phyloP scores from a whole-genome alignment of 1,140 invertebrate genomes.

The Gerris buenoi region DNA sequence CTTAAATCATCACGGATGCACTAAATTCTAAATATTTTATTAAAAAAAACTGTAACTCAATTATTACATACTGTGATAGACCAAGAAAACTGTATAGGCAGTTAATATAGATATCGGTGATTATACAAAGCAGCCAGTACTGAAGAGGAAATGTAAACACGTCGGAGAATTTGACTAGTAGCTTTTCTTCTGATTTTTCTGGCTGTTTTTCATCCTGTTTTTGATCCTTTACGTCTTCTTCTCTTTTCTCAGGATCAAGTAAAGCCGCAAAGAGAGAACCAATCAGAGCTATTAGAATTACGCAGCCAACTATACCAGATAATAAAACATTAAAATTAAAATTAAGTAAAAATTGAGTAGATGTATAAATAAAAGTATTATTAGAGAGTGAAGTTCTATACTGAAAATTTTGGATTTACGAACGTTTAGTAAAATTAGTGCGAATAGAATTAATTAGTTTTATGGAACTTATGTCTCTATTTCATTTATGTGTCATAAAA shows the following conservation, averaged over 20 bases:
- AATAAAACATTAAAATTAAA: too few species aligned
- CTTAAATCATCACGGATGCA: too few species aligned
- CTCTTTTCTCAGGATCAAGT: not conserved
- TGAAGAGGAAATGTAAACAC: not conserved
- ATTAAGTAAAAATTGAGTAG: too few species aligned
- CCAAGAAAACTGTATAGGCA: not conserved
- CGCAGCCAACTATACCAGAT: not conserved
- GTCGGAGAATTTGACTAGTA: not conserved
- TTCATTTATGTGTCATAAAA: too few species aligned
- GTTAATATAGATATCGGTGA: not conserved
- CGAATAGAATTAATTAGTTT: too few species aligned
- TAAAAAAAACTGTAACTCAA: too few species aligned
- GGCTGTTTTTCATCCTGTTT: not conserved
- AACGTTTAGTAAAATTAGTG: too few species aligned
- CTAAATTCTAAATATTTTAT: too few species aligned
- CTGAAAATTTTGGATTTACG: too few species aligned
- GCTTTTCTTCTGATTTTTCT: not conserved
- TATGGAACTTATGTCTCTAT: too few species aligned
- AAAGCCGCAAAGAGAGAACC: not conserved
- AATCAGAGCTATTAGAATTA: not conserved
- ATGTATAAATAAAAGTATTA: too few species aligned
- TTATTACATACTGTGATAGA: not conserved
- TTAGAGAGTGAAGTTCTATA: too few species aligned
- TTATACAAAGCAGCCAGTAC: not conserved
- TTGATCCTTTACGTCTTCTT: not conserved